Base-by-base conservation (phyloP, 2,797 vertebrate genomes). In the Rhodeus uyekii region DNA sequence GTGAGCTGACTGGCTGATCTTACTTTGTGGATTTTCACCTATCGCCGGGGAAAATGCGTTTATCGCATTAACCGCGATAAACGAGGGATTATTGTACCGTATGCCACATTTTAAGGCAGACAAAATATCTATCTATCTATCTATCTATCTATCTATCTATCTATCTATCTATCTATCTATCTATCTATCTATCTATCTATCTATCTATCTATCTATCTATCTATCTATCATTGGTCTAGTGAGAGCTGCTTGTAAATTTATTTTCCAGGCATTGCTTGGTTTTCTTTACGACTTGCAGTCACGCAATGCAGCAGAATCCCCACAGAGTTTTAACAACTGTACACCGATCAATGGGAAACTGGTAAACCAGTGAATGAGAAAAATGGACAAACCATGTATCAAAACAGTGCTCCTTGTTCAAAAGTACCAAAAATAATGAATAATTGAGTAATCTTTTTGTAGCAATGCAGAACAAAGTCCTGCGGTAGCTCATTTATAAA, bases 371-470 rank as follows among this genome's bases (percentile, higher is more conserved):
- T 76, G 61, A 76, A 76, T 42, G 38, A 74, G 75, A 74, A 82
- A 78, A 83, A 72, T 46, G n/a, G 78, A 81, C 84, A 77, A 82
- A 76, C 46, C 69, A 44, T 76, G 78, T 36, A 34, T 78, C 61
- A 82, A 42, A 80, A 76, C 61, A 63, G 24, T 42, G 69, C 61
- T 82, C 24, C 38, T 60, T 82, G 53, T 83, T 82, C 29, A 50
- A 68, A 24, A 67, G 48, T 48, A 76, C 48, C 76, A 75, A 64
- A 68, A 89, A 73, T 82, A 76, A 69, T 64, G 80, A 72, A 79
- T 63, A 82, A 80, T 83, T 84, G 86, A 92, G 86, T 86, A 87
- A 68, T 80, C 63, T 82, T 78, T n/a, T 42, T 85, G 87, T 85
- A 80, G 73, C 61, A 58, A 69, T 60, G 44, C 68, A 60, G 68